These are phyloP conservation scores for Muricea muricata DNA, from an alignment of 92 coral and sea anemone genomes.

Conservation along the genomic window DNA sequence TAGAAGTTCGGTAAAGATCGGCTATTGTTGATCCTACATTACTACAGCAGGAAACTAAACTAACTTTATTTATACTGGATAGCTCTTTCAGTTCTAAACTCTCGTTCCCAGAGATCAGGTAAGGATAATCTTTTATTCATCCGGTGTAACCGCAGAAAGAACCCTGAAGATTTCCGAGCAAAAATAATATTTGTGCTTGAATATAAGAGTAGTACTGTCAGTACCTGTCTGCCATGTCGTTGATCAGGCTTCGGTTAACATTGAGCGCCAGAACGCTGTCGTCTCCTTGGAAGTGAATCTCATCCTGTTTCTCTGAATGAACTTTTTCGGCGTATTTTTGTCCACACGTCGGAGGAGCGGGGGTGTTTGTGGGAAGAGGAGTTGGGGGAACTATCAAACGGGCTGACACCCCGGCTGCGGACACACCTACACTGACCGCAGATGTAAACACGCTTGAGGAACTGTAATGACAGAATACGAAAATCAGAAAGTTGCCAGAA, in stretches of 20 bases:
- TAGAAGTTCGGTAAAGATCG: no score
- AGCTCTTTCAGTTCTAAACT: no score
- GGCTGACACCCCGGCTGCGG: conserved; percentile 92
- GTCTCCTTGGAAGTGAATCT: conserved; percentile 28
- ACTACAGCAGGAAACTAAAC: no score
- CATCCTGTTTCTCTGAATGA: conserved; percentile 4
- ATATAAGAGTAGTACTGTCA: background rate
- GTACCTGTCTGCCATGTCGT: conserved; percentile 23
- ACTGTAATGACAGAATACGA: background rate
- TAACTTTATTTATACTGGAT: no score
- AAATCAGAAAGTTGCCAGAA: background rate
- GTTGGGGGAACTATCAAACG: conserved; percentile 73
- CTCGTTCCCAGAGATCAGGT: no score
- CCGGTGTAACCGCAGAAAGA: no score
- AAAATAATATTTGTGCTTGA: no score
- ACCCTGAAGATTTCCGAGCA: no score
- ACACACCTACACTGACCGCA: conserved; percentile 77
- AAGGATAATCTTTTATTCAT: no score
- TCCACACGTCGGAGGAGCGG: conserved; percentile 79
- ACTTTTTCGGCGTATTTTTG: background rate
- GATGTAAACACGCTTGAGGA: conserved; percentile 54
- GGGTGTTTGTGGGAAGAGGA: conserved; percentile 80
- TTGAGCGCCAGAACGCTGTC: conserved; percentile 14
- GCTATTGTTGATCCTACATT: no score
- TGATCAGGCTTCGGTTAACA: conserved; percentile 9